Conservation (phyloP, 2,888 invertebrate genomes). For the Drosophila subquinaria region DNA sequence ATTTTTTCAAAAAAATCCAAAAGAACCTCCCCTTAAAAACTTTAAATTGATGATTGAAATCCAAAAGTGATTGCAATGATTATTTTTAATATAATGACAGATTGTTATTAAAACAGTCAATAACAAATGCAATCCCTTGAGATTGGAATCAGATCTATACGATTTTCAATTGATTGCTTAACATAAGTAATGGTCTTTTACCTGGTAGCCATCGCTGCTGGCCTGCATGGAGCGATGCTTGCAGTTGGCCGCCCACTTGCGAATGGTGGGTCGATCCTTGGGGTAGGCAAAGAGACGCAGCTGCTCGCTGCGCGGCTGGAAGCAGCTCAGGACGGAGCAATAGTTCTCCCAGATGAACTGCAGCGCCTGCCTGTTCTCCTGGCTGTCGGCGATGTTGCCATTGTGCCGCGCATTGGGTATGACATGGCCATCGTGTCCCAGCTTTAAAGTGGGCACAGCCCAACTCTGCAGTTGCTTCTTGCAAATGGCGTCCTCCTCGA, state of each 20-base stretch:
- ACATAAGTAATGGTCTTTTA: background rate
- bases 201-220: constrained; percentile 67
- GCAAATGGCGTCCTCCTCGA: constrained; percentile 67
- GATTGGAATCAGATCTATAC: no score
- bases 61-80: no score
- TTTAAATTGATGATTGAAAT: no score
- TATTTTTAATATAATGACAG: no score
- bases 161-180: no score
- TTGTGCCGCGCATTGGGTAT: constrained; percentile 71
- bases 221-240: constrained; percentile 75
- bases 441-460: constrained; percentile 75
- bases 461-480: constrained; percentile 68
- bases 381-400: constrained; percentile 62
- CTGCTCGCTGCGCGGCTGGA: constrained; percentile 59
- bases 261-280: constrained; percentile 56
- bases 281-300: constrained; percentile 68
- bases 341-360: constrained; percentile 70
- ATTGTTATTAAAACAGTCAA: no score
- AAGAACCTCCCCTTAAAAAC: no score
- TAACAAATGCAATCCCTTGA: no score
- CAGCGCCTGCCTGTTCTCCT: constrained; percentile 61
- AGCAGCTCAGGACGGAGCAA: constrained; percentile 70
- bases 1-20: no score
- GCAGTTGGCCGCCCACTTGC: constrained; percentile 76
- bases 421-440: constrained; percentile 69